These are phyloP conservation scores for Metopia argyrocephala DNA, from an alignment of 2,888 invertebrate species.

Conservation along the genomic window DNA sequence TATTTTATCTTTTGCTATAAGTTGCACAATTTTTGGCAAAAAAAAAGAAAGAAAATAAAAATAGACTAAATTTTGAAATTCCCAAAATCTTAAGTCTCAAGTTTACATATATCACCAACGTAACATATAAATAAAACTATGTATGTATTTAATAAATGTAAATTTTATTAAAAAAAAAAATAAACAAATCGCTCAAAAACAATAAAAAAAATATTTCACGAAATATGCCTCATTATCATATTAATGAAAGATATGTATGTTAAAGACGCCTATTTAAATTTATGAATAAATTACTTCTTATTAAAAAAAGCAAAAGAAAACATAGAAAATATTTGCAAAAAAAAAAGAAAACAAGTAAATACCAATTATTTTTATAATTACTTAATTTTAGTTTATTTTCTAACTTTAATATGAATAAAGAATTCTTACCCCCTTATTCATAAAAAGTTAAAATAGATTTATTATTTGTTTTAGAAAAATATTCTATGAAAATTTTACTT, in stretches of 20 bases:
- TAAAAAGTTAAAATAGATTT: too few relatives aligned
- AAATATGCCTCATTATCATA: conserved; percentile 31
- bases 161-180: background rate
- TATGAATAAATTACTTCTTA: too few relatives aligned
- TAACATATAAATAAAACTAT: background rate
- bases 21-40: conserved; percentile 36
- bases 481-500: too few relatives aligned
- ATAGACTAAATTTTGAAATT: conserved; percentile 10
- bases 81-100: conserved; percentile 7
- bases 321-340: too few relatives aligned
- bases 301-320: too few relatives aligned
- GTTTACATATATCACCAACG: background rate
- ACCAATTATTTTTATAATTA: too few relatives aligned
- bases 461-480: too few relatives aligned
- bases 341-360: too few relatives aligned
- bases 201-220: conserved; percentile 13
- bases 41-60: background rate
- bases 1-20: too few relatives aligned
- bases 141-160: background rate
- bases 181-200: background rate
- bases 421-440: too few relatives aligned
- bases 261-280: background rate
- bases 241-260: conserved; percentile 18
- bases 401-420: too few relatives aligned
- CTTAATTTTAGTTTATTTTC: too few relatives aligned